Conservation (phyloP, 2,888 invertebrate species). For the Neoscelio sp. region DNA sequence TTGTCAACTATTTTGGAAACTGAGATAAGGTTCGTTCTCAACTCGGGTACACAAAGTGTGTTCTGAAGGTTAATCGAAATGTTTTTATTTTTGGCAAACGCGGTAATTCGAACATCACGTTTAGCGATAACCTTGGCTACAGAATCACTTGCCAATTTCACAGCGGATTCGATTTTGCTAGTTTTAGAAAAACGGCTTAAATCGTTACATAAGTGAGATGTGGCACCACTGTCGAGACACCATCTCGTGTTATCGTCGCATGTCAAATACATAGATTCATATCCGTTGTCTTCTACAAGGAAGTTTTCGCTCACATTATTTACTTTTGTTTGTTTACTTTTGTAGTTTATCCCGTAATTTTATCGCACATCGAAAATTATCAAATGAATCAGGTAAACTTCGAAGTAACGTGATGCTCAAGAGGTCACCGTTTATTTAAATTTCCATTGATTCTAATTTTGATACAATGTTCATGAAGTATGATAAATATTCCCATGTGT, state of each 20-base stretch:
- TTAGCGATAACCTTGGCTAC: not conserved
- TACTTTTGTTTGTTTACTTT: too few relatives aligned
- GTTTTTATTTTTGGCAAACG: not conserved
- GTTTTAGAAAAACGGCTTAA: not conserved
- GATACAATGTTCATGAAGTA: not conserved
- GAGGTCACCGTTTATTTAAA: too few relatives aligned
- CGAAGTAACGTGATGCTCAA: too few relatives aligned
- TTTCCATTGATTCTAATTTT: slow-evolving; percentile 1
- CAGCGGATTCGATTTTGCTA: not conserved
- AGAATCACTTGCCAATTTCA: not conserved
- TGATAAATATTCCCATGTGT: slow-evolving; percentile 2
- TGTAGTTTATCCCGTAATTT: too few relatives aligned
- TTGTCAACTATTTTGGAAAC: not conserved
- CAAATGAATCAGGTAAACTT: too few relatives aligned
- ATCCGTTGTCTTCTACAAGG: too few relatives aligned
- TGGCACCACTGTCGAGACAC: too few relatives aligned
- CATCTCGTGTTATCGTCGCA: too few relatives aligned
- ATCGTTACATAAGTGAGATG: too few relatives aligned
- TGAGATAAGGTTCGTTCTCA: not conserved
- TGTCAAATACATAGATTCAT: too few relatives aligned
- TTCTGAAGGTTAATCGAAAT: not conserved
- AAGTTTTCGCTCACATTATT: too few relatives aligned
- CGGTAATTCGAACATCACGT: not conserved
- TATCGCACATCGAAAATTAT: too few relatives aligned
- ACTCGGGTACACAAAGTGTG: not conserved